A percentile compares a stretch with the other conserved stretches of the same genome.
phyloP scores from a whole-genome alignment of 2,797 vertebrate genomes.

The Rhynchotus rufescens region DNA sequence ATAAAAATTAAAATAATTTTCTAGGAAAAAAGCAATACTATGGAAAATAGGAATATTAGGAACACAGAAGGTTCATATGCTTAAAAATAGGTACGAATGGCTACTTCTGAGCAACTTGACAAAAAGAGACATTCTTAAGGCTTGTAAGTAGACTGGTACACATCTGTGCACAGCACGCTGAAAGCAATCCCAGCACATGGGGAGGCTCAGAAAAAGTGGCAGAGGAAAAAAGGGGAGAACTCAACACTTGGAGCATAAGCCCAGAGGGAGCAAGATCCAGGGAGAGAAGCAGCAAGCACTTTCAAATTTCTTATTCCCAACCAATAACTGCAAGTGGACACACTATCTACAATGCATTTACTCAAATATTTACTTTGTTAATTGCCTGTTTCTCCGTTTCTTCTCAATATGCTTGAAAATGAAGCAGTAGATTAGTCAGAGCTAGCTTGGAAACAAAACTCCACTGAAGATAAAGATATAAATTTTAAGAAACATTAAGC shows the following conservation, averaged over 20 bases:
- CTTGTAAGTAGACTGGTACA: fast-evolving
- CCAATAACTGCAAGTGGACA: not conserved
- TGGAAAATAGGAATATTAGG: not conserved
- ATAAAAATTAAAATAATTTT: not conserved
- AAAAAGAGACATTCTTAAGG: not conserved
- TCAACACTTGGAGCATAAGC: not conserved
- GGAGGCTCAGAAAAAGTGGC: not conserved
- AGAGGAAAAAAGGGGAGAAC: not conserved
- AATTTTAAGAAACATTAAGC: not conserved
- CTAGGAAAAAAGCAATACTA: not conserved
- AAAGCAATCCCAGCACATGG: not conserved
- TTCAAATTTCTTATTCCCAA: fast-evolving
- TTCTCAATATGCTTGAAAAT: not conserved
- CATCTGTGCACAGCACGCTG: not conserved
- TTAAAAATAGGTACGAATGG: not conserved
- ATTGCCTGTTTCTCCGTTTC: too few relatives aligned
- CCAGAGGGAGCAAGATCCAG: not conserved
- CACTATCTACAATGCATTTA: not conserved
- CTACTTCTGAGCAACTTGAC: not conserved
- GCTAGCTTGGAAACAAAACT: not conserved
- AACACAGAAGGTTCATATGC: not conserved
- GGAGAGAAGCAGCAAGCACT: not conserved
- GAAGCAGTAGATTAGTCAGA: not conserved
- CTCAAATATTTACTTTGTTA: not conserved
- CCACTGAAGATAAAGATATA: fast-evolving